Conservation (phyloP, 2,113 vertebrate species). For the Nothobranchius kuhntae region DNA sequence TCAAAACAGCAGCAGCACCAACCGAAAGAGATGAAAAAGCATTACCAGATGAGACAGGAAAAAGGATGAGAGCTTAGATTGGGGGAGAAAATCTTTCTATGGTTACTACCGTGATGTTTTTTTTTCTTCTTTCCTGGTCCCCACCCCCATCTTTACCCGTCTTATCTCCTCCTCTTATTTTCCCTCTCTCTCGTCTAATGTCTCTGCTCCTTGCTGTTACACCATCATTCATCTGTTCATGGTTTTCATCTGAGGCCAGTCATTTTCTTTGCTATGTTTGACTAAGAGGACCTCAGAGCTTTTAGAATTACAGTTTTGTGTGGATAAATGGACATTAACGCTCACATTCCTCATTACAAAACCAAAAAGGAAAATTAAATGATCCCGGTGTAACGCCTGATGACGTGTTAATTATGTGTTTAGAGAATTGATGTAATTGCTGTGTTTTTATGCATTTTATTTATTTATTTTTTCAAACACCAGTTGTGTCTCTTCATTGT, state of each 20-base stretch:
- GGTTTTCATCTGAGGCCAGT: slow-evolving; percentile 51
- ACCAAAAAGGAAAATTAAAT: slow-evolving; percentile 36
- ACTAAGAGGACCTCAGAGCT: slow-evolving; percentile 40
- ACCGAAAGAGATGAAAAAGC: slow-evolving; percentile 53
- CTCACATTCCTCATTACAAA: slow-evolving; percentile 37
- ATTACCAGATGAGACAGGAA: slow-evolving; percentile 63
- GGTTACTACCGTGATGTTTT: slow-evolving; percentile 69
- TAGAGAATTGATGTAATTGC: slow-evolving; percentile 37
- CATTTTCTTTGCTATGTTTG: slow-evolving; percentile 50
- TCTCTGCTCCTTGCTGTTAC: slow-evolving; percentile 56
- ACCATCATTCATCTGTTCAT: slow-evolving; percentile 56
- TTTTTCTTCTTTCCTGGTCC: slow-evolving; percentile 18
- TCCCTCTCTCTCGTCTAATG: slow-evolving; percentile 48
- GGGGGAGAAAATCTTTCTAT: slow-evolving; percentile 75
- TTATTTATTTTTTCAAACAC: no score
- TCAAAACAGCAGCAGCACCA: slow-evolving; percentile 61
- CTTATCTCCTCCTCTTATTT: slow-evolving; percentile 61
- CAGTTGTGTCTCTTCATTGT: no score
- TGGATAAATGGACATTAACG: slow-evolving; percentile 38
- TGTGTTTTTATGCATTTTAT: not conserved
- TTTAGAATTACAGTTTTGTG: slow-evolving; percentile 39
- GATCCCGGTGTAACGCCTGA: slow-evolving; percentile 34
- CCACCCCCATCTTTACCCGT: slow-evolving; percentile 68
- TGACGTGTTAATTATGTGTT: slow-evolving; percentile 56
- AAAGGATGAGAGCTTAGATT: slow-evolving; percentile 68